Percentiles rank a stretch among this genome's conserved stretches.
phyloP scores from a whole-genome alignment of 2,113 vertebrate genomes.

The Ariopsis seemanni region DNA sequence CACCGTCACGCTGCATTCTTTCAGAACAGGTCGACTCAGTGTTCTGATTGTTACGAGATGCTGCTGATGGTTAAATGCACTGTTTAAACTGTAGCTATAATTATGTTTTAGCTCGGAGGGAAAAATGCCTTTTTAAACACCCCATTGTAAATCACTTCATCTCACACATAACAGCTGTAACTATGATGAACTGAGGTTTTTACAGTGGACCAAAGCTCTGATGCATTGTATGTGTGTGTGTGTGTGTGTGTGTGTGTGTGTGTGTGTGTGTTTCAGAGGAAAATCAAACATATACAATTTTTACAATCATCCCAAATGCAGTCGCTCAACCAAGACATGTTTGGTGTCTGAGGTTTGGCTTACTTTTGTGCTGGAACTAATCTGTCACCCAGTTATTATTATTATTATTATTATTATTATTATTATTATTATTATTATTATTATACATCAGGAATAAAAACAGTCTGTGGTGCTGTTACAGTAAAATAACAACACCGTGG shows the following conservation, averaged over 20 bases:
- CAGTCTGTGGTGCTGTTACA: too few species aligned
- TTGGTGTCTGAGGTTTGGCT: background rate
- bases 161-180: background rate
- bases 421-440: background rate
- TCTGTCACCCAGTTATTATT: background rate
- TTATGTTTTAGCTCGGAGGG: background rate
- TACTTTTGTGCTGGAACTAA: background rate
- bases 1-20: background rate
- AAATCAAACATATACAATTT: background rate
- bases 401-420: background rate
- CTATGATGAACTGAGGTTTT: background rate
- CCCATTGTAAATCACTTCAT: background rate
- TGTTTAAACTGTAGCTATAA: background rate
- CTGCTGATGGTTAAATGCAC: background rate
- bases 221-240: background rate
- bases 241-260: background rate
- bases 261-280: background rate
- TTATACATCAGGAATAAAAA: background rate
- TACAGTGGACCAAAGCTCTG: background rate
- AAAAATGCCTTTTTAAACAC: background rate
- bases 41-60: background rate
- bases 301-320: background rate
- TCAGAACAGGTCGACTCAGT: background rate
- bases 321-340: background rate
- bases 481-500: too few species aligned